These are phyloP conservation scores for Palythoa grandiflora DNA, from an alignment of 92 coral and sea anemone species.

Conservation along the genomic window DNA sequence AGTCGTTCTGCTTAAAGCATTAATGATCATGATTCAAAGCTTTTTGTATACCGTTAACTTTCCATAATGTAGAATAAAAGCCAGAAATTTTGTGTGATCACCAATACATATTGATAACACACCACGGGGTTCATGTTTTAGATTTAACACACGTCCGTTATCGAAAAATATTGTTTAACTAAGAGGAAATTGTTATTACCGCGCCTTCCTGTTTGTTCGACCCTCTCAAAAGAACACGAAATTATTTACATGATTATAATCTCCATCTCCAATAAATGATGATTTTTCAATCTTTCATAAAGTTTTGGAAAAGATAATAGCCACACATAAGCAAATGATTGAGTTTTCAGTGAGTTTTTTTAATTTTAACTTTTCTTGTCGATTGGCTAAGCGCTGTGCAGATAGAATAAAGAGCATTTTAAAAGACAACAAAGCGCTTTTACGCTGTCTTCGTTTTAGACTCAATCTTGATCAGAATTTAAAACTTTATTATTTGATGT, in stretches of 20 bases:
- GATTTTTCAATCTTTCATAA: constrained; percentile 38
- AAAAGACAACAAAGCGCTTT: background rate
- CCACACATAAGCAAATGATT: constrained; percentile 16
- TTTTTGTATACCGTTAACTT: constrained; percentile 1
- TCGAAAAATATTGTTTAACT: constrained; percentile 34
- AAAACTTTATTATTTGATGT: background rate
- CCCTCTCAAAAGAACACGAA: constrained; percentile 44
- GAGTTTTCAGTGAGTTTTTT: constrained; percentile 33
- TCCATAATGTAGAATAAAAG: constrained; percentile 1
- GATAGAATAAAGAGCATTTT: constrained; percentile 31
- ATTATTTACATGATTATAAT: constrained; percentile 34
- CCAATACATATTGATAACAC: constrained; percentile 31
- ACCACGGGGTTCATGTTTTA: constrained; percentile 5
- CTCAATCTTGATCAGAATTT: background rate
- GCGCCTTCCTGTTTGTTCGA: constrained; percentile 36
- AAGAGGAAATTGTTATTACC: constrained; percentile 27
- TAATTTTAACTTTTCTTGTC: constrained; percentile 44
- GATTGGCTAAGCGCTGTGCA: constrained; percentile 39
- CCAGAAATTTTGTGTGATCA: background rate
- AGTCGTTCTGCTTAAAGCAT: background rate
- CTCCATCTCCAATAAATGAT: constrained; percentile 32
- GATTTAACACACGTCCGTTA: constrained; percentile 43
- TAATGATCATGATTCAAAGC: background rate
- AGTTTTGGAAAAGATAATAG: constrained; percentile 44
- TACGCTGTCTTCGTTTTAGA: background rate